A percentile compares a stretch with the other conserved stretches of the same genome.
These are phyloP conservation scores for Chaetodon auriga DNA, from an alignment of 2,113 vertebrate genomes.

Conservation along the genomic window DNA sequence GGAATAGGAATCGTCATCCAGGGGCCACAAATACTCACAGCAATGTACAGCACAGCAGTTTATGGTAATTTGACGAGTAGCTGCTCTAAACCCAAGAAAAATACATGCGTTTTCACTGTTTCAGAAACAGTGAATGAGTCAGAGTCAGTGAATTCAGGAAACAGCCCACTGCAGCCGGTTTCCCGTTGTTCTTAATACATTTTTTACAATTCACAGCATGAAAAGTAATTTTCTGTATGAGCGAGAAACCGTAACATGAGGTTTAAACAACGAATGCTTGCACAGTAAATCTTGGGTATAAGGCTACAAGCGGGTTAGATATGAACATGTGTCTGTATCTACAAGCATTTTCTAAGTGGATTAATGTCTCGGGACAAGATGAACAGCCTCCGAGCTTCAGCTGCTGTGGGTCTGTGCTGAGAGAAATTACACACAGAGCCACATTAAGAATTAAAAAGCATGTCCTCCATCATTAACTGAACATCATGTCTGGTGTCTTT, in stretches of 20 bases:
- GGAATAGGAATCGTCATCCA: too few relatives aligned
- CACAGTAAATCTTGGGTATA: background rate
- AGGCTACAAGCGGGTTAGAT: background rate
- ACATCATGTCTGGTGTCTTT: slow-evolving; percentile 30
- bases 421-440: slow-evolving; percentile 4
- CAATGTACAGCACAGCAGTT: too few relatives aligned
- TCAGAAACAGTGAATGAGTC: too few relatives aligned
- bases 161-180: background rate
- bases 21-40: too few relatives aligned
- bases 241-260: background rate
- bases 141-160: too few relatives aligned
- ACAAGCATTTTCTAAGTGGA: background rate
- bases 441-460: slow-evolving; percentile 26
- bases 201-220: background rate
- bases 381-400: background rate
- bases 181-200: background rate
- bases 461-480: slow-evolving; percentile 23
- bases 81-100: too few relatives aligned
- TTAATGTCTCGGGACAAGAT: slow-evolving; percentile 1
- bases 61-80: too few relatives aligned
- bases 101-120: too few relatives aligned
- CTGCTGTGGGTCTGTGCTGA: background rate
- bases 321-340: background rate
- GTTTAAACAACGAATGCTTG: background rate
- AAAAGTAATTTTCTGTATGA: background rate